Conservation (phyloP, 2,113 vertebrate species). For the Chaetodon trifascialis region DNA sequence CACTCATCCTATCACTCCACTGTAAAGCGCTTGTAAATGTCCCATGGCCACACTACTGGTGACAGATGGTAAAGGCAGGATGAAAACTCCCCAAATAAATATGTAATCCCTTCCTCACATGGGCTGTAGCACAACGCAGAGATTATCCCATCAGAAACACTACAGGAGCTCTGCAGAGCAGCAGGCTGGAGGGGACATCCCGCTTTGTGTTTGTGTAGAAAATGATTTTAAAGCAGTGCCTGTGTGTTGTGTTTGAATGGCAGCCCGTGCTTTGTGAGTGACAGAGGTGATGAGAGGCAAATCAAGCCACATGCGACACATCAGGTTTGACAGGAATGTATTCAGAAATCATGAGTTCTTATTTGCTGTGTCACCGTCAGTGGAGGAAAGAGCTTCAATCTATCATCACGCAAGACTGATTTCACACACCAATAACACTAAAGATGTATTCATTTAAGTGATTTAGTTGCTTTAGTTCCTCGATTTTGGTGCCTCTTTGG, state of each 20-base stretch:
- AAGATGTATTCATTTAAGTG: background rate
- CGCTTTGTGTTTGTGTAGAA: conserved; percentile 11
- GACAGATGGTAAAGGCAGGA: conserved; percentile 80
- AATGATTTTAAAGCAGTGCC: conserved; percentile 19
- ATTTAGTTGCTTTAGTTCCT: conserved; percentile 17
- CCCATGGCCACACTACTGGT: conserved; percentile 41
- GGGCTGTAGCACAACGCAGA: conserved; percentile 54
- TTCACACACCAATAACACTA: conserved; percentile 31
- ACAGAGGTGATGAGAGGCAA: conserved; percentile 4
- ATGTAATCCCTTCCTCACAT: conserved; percentile 83
- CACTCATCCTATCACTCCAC: conserved; percentile 23
- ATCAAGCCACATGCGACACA: background rate
- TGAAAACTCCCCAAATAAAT: conserved; percentile 79
- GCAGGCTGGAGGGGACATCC: conserved; percentile 22
- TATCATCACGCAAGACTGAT: background rate
- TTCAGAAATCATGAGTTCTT: conserved; percentile 16
- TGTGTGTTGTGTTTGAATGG: background rate
- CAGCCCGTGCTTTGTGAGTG: background rate
- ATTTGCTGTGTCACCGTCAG: conserved; percentile 21
- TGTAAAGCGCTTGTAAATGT: conserved; percentile 56
- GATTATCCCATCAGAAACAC: conserved; percentile 74
- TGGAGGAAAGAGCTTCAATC: conserved; percentile 7
- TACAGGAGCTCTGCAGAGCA: conserved; percentile 25
- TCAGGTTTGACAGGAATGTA: conserved; percentile 6
- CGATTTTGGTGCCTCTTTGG: background rate